These are phyloP conservation scores for Sesamia inferens DNA, from an alignment of 2,888 invertebrate genomes.

Conservation along the genomic window DNA sequence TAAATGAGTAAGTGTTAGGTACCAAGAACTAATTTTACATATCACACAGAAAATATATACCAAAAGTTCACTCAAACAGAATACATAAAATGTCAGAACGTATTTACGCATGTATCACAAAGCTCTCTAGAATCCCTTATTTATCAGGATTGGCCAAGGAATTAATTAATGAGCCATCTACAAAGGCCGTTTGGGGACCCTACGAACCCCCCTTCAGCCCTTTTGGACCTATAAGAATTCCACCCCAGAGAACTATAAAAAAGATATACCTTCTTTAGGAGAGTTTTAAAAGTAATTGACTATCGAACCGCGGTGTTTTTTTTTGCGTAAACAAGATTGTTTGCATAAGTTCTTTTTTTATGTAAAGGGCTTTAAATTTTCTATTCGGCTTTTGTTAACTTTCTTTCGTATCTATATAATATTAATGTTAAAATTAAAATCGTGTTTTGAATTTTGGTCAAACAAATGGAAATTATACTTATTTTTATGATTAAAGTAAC, in stretches of 20 bases:
- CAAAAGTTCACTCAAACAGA: slow-evolving; percentile 35
- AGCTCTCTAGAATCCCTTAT: slow-evolving; percentile 66
- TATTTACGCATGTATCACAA: slow-evolving; percentile 53
- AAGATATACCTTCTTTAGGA: slow-evolving; percentile 68
- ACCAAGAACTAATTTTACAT: neutral
- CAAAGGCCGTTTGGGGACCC: slow-evolving; percentile 72
- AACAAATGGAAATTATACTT: neutral
- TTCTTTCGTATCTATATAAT: neutral
- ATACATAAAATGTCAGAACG: slow-evolving; percentile 33
- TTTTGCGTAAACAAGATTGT: slow-evolving; percentile 31
- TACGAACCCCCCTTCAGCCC: slow-evolving; percentile 62
- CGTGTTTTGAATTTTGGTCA: neutral
- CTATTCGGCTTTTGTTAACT: neutral
- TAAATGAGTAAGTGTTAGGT: neutral
- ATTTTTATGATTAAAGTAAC: neutral
- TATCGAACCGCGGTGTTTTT: slow-evolving; percentile 63
- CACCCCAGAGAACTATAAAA: slow-evolving; percentile 69
- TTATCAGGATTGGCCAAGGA: slow-evolving; percentile 77
- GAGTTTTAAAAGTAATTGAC: slow-evolving; percentile 78
- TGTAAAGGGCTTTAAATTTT: neutral
- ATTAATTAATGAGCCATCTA: slow-evolving; percentile 81
- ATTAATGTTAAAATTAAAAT: neutral
- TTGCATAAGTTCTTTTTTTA: neutral
- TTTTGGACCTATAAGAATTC: slow-evolving; percentile 67
- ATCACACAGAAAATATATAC: neutral